These are phyloP conservation scores for Geodia barretti DNA, from an alignment of 37 sponge, comb jelly and placozoan genomes.

Conservation along the genomic window DNA sequence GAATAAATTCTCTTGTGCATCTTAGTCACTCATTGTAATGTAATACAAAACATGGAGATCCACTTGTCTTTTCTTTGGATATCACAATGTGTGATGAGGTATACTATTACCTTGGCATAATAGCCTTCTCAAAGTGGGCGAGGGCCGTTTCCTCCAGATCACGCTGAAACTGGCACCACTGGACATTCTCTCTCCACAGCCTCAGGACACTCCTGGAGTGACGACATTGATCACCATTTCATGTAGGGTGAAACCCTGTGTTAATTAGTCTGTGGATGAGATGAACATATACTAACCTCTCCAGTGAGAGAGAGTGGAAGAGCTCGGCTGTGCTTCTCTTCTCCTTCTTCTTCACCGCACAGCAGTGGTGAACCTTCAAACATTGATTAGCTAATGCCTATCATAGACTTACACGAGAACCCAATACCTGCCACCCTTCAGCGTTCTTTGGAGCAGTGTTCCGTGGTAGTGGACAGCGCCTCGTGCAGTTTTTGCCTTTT, in stretches of 20 bases:
- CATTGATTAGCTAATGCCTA: too few relatives aligned
- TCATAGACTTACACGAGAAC: background rate
- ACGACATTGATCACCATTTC: too few relatives aligned
- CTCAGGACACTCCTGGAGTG: background rate
- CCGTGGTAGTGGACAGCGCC: conserved; percentile 13
- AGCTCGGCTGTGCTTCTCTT: background rate
- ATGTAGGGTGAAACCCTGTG: background rate
- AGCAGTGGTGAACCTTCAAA: background rate
- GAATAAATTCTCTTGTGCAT: too few relatives aligned
- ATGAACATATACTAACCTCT: background rate
- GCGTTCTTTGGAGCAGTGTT: background rate
- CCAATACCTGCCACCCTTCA: conserved; percentile 45
- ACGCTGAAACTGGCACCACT: background rate
- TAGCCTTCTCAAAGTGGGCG: background rate
- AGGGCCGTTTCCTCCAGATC: background rate
- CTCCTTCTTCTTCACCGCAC: background rate
- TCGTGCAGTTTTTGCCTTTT: background rate
- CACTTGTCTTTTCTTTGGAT: too few relatives aligned
- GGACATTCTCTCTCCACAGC: background rate
- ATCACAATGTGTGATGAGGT: too few relatives aligned
- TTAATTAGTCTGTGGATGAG: background rate
- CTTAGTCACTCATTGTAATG: too few relatives aligned
- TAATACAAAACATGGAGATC: too few relatives aligned
- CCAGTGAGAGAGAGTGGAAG: background rate
- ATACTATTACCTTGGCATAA: background rate